Base-by-base conservation (phyloP, 2,113 vertebrate genomes). In the Microcebus jonahi region DNA sequence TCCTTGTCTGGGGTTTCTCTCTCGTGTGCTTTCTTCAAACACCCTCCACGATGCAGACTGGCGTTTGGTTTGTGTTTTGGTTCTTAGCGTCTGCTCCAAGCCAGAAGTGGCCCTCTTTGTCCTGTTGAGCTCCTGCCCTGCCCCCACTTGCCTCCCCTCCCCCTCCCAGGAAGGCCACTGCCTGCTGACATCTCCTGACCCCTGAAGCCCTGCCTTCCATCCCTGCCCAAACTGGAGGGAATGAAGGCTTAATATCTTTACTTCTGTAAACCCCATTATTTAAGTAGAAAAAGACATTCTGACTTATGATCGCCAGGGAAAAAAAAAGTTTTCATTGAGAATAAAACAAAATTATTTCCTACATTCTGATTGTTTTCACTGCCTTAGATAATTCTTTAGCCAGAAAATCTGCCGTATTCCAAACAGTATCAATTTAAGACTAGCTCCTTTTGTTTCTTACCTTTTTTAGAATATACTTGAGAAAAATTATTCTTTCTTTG, bases 101-200 rank as follows among this genome's bases (percentile, higher is more conserved):
- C 8, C 31, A 48, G n/a, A 21, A 61, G 27, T 29, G 7, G 27
- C 7, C 3, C 3, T 6, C 42, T 8, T 13, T 36, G 23, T 45
- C 80, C 6, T 1, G 18, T 23, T 0, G 18, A 18, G 7, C 14
- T 68, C 0, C n/a, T 0, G 8, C 13, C 55, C 18, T 0, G 6
- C 20, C 6, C 55, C 55, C 55, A 57, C 59, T 63, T 63, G 25
- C 59, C 59, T 12, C 27, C 23, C 14, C 50, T 3, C 8, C 25
- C 59, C 36, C 0, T 2, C 10, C 21, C 2, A 3, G 7, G 21
- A 27, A 8, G 9, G 8, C 0, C 3, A 0, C 39, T 27, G 36
- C 12, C 8, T 20, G 8, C 17, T 29, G 53, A 65, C 20, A 1
- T 21, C 12, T 68, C 8, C 45, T 45, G 45, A 45, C 45, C 8